Conservation (phyloP, 2,113 vertebrate genomes). For the Fregetta grallaria region DNA sequence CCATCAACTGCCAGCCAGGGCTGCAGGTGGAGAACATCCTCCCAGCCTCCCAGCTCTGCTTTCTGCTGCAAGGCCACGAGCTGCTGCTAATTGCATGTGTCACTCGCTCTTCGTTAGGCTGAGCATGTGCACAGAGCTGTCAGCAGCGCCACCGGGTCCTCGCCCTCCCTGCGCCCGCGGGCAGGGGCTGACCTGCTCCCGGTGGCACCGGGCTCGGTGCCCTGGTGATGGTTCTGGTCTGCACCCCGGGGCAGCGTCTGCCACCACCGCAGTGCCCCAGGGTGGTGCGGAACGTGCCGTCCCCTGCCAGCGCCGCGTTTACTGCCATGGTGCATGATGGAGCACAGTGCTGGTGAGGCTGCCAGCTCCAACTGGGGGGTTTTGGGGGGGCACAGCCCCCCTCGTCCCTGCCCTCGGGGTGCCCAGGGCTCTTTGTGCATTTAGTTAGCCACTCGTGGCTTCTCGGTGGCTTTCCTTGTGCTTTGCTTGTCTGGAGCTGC, state of each 20-base stretch:
- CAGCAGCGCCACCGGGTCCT: background rate
- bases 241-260: background rate
- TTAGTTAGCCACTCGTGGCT: too few species aligned
- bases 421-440: background rate
- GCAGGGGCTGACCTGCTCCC: background rate
- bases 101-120: background rate
- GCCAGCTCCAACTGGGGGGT: background rate
- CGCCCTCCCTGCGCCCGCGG: background rate
- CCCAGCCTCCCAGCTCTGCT: background rate
- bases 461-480: background rate
- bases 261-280: background rate
- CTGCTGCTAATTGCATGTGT: background rate
- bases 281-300: background rate
- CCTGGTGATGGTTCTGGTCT: background rate
- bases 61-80: background rate
- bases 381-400: background rate
- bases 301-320: background rate
- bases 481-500: background rate
- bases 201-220: background rate
- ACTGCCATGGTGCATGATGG: fast-evolving
- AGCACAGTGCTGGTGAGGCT: background rate
- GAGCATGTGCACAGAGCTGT: background rate
- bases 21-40: background rate
- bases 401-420: fast-evolving
- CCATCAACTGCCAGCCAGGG: background rate